Conservation (phyloP, 2,113 vertebrate species). For the Azemiops feae region DNA sequence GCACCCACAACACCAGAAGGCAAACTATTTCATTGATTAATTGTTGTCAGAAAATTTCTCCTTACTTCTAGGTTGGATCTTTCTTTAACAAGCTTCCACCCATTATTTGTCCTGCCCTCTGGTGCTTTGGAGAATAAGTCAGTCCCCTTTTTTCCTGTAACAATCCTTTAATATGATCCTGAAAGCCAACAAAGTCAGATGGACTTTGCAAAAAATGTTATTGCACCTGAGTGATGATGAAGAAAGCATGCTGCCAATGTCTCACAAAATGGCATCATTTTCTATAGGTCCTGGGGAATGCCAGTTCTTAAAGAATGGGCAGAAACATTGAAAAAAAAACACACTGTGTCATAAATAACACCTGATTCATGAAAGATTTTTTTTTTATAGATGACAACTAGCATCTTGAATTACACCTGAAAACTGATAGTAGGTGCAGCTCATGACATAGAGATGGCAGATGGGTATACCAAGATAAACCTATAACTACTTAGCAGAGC, state of each 20-base stretch:
- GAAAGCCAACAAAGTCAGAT: not conserved
- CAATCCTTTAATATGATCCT: not conserved
- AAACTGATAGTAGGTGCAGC: not conserved
- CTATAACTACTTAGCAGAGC: not conserved
- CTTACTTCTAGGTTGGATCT: too few species aligned
- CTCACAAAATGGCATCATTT: not conserved
- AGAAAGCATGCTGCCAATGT: not conserved
- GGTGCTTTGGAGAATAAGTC: too few species aligned
- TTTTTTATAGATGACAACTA: not conserved
- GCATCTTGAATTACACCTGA: not conserved
- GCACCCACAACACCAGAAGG: too few species aligned
- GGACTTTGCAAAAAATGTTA: not conserved
- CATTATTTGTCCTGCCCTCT: too few species aligned
- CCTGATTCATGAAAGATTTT: not conserved
- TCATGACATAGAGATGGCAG: not conserved
- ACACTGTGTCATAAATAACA: not conserved
- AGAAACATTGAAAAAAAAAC: not conserved
- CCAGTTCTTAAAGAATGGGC: not conserved
- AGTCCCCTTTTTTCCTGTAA: too few species aligned
- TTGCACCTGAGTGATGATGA: not conserved
- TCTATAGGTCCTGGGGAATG: not conserved
- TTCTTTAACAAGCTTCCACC: too few species aligned
- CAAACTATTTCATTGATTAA: too few species aligned
- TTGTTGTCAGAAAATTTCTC: too few species aligned
- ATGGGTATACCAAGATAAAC: not conserved